Evolutionary conservation across 37 sponge, comb jelly and placozoan genomes (phyloP).

Genomic region (Eunapius fragilis): DNA sequence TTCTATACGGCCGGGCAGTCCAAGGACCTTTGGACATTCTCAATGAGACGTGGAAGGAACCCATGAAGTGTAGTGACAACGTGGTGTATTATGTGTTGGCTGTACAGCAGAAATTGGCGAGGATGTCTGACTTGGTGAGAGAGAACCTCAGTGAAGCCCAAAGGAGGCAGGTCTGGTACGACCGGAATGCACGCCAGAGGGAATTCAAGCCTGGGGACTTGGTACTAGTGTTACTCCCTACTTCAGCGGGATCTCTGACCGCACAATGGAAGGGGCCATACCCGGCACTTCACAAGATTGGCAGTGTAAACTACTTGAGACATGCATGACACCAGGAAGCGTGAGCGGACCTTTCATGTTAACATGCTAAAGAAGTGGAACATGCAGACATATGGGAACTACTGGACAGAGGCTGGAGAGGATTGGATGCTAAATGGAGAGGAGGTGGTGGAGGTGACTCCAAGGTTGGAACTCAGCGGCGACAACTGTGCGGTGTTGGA

Average conservation of each 20-base stretch:
- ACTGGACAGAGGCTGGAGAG: neutral
- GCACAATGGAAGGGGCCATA: constrained; percentile 40
- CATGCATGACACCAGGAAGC: too few relatives aligned
- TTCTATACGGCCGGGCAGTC: constrained; percentile 22
- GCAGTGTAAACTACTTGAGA: constrained; percentile 35
- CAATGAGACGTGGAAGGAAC: constrained; percentile 27
- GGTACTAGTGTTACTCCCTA: constrained; percentile 57
- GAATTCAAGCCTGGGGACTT: constrained; percentile 49
- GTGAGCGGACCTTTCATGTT: constrained; percentile 51
- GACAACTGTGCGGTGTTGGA: too few relatives aligned
- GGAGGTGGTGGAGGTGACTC: constrained; percentile 13
- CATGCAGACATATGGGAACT: neutral
- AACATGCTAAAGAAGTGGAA: constrained; percentile 44
- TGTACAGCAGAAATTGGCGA: neutral
- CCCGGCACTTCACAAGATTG: neutral
- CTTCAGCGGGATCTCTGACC: constrained; percentile 11
- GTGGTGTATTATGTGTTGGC: neutral
- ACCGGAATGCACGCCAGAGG: constrained; percentile 19
- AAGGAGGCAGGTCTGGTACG: neutral
- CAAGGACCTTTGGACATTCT: constrained; percentile 34
- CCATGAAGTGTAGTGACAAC: neutral
- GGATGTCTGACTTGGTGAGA: neutral
- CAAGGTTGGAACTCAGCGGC: constrained; percentile 1
- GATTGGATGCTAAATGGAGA: constrained; percentile 12
- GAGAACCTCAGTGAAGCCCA: neutral